Conservation (phyloP, 2,888 invertebrate genomes). For the Eumacrocentrus americanus region DNA sequence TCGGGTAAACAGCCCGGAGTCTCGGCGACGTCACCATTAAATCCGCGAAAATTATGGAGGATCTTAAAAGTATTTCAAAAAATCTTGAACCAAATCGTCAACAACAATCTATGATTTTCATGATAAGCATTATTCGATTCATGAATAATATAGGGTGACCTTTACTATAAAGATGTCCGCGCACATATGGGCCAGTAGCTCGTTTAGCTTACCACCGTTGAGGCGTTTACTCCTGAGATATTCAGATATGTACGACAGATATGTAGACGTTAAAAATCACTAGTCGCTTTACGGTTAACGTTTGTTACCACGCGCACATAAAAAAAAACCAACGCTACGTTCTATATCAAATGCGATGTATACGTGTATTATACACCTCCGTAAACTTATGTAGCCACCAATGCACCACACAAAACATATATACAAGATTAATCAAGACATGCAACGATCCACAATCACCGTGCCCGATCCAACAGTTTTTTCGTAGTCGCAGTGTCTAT, state of each 20-base stretch:
- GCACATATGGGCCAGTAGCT: constrained; percentile 23
- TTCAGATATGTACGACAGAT: constrained; percentile 15
- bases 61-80: too few relatives aligned
- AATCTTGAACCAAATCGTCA: not conserved
- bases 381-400: constrained; percentile 10
- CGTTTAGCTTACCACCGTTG: not conserved
- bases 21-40: constrained; percentile 17
- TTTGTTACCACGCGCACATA: constrained; percentile 35
- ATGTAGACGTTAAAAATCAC: constrained; percentile 29
- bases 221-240: constrained; percentile 12
- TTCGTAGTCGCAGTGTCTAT: constrained; percentile 14
- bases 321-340: too few relatives aligned
- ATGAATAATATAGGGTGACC: too few relatives aligned
- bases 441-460: constrained; percentile 36
- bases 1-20: constrained; percentile 34
- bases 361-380: constrained; percentile 24
- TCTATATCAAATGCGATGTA: too few relatives aligned
- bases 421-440: constrained; percentile 26
- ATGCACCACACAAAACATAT: constrained; percentile 21
- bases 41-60: constrained; percentile 35
- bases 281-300: constrained; percentile 36
- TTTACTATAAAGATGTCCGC: not conserved
- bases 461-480: constrained; percentile 34
- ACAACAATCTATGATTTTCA: too few relatives aligned
- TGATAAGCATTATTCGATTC: too few relatives aligned